phyloP scores from a whole-genome alignment of 2,888 invertebrate genomes.

The Epicampocera succincta region DNA sequence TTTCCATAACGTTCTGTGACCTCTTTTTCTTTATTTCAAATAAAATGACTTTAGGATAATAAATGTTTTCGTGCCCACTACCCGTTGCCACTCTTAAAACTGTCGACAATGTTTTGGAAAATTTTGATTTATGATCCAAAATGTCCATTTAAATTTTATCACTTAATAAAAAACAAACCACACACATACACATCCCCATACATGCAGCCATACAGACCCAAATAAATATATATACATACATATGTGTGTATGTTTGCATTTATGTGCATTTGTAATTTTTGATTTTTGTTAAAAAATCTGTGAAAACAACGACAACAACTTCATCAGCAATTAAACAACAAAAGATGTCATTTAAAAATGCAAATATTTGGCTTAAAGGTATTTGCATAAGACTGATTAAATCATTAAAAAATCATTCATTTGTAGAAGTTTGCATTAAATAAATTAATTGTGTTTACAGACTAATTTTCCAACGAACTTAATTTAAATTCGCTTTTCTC shows the following conservation, averaged over 20 bases:
- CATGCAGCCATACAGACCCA: constrained; percentile 1
- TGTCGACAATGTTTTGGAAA: no score
- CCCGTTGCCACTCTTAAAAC: no score
- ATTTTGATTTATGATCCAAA: background rate
- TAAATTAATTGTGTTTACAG: constrained; percentile 63
- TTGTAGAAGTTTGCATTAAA: constrained; percentile 40
- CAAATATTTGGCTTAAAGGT: constrained; percentile 61
- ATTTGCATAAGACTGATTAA: constrained; percentile 62
- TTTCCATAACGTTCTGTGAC: no score
- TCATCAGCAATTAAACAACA: constrained; percentile 43
- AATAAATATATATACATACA: no score
- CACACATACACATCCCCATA: background rate
- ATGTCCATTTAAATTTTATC: background rate
- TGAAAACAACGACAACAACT: constrained; percentile 14
- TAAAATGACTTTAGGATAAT: no score
- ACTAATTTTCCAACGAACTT: constrained; percentile 36
- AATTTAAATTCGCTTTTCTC: constrained; percentile 18
- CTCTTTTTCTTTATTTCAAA: no score
- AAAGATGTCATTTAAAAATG: constrained; percentile 60
- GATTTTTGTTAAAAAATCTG: constrained; percentile 37
- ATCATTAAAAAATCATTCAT: constrained; percentile 60
- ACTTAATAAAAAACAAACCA: constrained; percentile 14
- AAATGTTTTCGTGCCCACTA: no score
- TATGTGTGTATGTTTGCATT: no score
- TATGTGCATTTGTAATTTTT: constrained; percentile 11